These are phyloP conservation scores for Dicycla oo DNA, from an alignment of 2,888 invertebrate genomes.

Conservation along the genomic window DNA sequence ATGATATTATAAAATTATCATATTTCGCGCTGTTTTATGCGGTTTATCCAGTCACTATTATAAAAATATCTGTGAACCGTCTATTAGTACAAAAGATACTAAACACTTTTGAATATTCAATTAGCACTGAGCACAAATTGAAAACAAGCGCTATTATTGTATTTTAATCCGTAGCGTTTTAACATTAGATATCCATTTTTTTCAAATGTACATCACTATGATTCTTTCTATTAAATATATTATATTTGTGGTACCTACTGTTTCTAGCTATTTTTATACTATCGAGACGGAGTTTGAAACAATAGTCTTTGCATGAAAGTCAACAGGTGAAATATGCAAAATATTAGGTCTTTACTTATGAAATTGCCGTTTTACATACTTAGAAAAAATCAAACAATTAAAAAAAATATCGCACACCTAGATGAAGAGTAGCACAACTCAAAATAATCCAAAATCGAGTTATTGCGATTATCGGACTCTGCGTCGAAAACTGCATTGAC, in stretches of 20 bases:
- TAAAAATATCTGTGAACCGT: too few relatives aligned
- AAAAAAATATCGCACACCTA: too few relatives aligned
- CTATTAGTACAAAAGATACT: neutral
- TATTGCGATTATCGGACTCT: too few relatives aligned
- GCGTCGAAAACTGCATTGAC: too few relatives aligned
- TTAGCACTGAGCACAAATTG: neutral
- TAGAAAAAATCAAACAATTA: too few relatives aligned
- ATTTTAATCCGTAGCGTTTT: neutral
- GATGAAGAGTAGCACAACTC: too few relatives aligned
- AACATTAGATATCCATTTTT: neutral
- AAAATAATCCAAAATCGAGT: too few relatives aligned
- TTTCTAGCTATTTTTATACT: constrained; percentile 39
- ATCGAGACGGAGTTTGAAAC: constrained; percentile 32
- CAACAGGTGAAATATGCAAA: neutral
- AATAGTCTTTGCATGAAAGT: constrained; percentile 1
- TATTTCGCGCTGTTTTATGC: neutral
- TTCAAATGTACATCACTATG: constrained; percentile 41
- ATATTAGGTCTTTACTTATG: too few relatives aligned
- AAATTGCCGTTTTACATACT: too few relatives aligned
- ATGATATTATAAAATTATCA: neutral
- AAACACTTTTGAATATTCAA: neutral
- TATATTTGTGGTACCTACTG: constrained; percentile 24
- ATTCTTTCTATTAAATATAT: constrained; percentile 7
- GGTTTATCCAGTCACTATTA: neutral
- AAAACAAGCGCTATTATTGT: neutral